Evolutionary conservation across 92 coral and sea anemone species (phyloP).

Genomic region (Nematostella vectensis): DNA sequence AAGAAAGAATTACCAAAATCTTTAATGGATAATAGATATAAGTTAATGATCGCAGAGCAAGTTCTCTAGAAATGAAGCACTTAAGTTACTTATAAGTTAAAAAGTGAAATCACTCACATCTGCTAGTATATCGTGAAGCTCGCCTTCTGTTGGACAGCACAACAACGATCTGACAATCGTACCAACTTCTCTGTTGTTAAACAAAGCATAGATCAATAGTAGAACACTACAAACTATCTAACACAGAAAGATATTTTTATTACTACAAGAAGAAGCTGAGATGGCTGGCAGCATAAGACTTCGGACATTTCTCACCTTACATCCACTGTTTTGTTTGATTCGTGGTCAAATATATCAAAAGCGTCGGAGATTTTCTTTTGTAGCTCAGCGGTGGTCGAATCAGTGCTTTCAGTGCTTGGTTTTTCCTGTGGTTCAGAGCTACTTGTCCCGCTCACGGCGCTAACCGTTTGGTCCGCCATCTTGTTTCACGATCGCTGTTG

Average conservation of each 20-base stretch:
- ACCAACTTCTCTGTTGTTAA: constrained; percentile 80
- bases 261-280: neutral
- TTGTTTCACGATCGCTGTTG: constrained; percentile 46
- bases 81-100: too few relatives aligned
- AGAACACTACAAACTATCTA: too few relatives aligned
- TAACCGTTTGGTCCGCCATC: constrained; percentile 70
- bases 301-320: constrained; percentile 51
- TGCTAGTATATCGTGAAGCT: constrained; percentile 89
- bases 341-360: constrained; percentile 97
- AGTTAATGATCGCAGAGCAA: too few relatives aligned
- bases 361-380: constrained; percentile 87
- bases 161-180: constrained; percentile 91
- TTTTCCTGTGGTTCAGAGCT: constrained; percentile 43
- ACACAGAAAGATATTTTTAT: too few relatives aligned
- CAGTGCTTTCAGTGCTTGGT: constrained; percentile 55
- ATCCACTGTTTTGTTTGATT: constrained; percentile 98
- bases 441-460: constrained; percentile 24
- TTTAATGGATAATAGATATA: too few relatives aligned
- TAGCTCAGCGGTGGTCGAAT: constrained; percentile 79
- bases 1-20: too few relatives aligned
- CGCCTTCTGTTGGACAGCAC: constrained; percentile 99
- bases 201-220: constrained; percentile 1
- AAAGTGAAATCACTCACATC: constrained; percentile 49
- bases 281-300: neutral
- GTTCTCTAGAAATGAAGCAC: too few relatives aligned